Evolutionary conservation across 2,888 invertebrate genomes (phyloP), one percentile per base, ranked within the genome.

Genomic region (Andrena chrysosceles): DNA sequence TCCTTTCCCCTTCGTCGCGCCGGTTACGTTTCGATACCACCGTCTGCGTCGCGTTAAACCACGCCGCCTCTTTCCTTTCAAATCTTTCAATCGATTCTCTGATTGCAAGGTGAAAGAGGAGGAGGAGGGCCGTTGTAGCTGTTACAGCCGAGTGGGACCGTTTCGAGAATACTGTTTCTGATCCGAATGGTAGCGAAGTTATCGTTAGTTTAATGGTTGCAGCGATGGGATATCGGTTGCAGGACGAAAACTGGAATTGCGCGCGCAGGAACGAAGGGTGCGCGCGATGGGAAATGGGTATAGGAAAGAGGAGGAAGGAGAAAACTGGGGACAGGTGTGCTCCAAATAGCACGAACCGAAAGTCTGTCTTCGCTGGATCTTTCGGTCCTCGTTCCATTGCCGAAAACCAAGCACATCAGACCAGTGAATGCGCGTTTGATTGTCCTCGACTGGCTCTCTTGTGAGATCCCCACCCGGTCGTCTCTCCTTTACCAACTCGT

Each of bases 381-480:
- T 42, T 23, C 26, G 23, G 70, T 81, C 80, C 80, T 80, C 84
- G 72, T 85, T 85, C 87, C 77, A 77, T 90, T 85, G 86, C 88
- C 87, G 81, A 90, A 90, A 89, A 86, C 77, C 87, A 89, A 83
- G 81, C 81, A 80, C 81, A 85, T 64, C 78, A 7, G 10, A 48
- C 8, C 67, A 8, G 78, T 92, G 92, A 92, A 92, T 92, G 91
- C 91, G 89, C 89, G 91, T 90, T 92, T 91, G 92, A 92, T 92
- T 91, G 90, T 91, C 89, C 90, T 91, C 90, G 89, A 87, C 90
- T 86, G 89, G 89, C 84, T 87, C 82, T 85, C 77, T 81, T 77
- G 52, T 64, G 68, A 78, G 74, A 75, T 73, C 74, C 77, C 89
- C 80, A 60, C 67, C 68, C 42, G 48, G 23, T 13, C 60, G 67